These are phyloP conservation scores for Agapostemon virescens DNA, from an alignment of 2,888 invertebrate species.

Conservation along the genomic window DNA sequence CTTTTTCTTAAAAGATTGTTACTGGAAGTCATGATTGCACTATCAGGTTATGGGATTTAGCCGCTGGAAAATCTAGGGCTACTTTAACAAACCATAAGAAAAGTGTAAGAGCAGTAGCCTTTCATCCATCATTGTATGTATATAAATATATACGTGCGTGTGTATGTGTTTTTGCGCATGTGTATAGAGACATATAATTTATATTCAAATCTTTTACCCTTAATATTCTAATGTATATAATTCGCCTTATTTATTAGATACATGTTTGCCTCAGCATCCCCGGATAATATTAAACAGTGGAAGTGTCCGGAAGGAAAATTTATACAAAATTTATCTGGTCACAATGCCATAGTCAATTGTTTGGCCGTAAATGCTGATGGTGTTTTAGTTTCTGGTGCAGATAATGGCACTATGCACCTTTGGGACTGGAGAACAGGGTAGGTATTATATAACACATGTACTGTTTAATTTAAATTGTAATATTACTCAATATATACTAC, in stretches of 20 bases:
- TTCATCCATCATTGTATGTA: constrained; percentile 75
- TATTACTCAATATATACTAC: background rate
- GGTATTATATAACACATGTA: constrained; percentile 9
- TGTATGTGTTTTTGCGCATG: background rate
- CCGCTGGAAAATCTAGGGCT: constrained; percentile 95
- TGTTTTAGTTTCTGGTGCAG: constrained; percentile 98
- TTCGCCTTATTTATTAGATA: constrained; percentile 79
- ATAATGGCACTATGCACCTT: constrained; percentile 97
- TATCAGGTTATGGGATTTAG: constrained; percentile 93
- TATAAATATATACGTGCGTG: background rate
- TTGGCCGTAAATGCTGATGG: constrained; percentile 97
- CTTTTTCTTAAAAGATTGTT: constrained; percentile 84
- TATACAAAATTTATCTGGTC: constrained; percentile 97
- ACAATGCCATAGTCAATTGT: constrained; percentile 98
- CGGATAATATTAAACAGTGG: constrained; percentile 99
- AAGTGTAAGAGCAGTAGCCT: constrained; percentile 89
- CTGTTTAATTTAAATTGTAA: background rate
- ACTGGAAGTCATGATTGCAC: constrained; percentile 98
- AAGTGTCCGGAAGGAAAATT: constrained; percentile 98
- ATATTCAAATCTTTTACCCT: background rate
- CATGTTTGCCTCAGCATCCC: constrained; percentile 93
- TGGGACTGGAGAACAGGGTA: constrained; percentile 99
- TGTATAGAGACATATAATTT: background rate
- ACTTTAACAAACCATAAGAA: constrained; percentile 99
- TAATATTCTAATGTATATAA: background rate